Conservation (phyloP, 2,797 vertebrate species). For the Notamacropus eugenii region DNA sequence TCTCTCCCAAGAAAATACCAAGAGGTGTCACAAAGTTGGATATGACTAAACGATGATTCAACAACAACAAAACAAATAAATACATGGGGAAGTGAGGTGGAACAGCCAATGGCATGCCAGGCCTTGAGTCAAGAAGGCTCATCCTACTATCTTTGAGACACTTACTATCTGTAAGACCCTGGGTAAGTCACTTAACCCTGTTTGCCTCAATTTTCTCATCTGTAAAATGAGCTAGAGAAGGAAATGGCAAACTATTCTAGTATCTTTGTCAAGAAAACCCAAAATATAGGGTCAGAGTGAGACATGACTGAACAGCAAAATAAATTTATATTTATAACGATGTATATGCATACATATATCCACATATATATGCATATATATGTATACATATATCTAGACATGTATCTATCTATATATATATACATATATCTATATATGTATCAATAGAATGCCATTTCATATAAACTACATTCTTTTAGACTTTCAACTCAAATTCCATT, state of each 20-base stretch:
- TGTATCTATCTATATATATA: background rate
- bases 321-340: too few relatives aligned
- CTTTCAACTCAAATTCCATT: constrained; percentile 39
- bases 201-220: background rate
- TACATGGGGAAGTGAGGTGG: background rate
- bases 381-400: too few relatives aligned
- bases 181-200: background rate
- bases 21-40: background rate
- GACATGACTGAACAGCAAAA: background rate
- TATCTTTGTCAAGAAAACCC: background rate
- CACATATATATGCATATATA: too few relatives aligned
- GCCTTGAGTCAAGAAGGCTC: background rate
- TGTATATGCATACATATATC: too few relatives aligned
- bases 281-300: background rate
- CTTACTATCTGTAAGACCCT: background rate
- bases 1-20: background rate
- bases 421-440: constrained; percentile 4
- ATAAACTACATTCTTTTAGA: constrained; percentile 30
- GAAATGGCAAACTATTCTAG: background rate
- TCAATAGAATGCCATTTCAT: background rate
- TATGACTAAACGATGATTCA: background rate
- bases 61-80: background rate
- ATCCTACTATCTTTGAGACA: background rate
- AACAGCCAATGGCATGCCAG: background rate
- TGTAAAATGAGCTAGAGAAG: background rate